Conservation (phyloP, 2,113 vertebrate genomes). For the Columba janthina region DNA sequence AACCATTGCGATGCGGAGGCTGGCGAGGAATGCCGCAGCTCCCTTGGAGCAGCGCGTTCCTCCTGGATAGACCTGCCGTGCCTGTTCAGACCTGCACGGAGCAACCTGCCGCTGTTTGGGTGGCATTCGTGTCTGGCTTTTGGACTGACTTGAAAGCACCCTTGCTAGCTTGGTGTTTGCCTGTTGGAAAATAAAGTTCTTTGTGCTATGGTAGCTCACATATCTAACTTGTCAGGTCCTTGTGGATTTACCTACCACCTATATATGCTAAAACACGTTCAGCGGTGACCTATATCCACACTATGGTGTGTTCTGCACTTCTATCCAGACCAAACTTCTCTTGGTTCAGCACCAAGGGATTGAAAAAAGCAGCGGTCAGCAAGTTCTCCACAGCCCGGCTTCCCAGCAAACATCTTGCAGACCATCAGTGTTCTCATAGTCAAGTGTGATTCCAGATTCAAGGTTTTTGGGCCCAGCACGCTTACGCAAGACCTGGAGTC, state of each 20-base stretch:
- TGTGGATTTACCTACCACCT: neutral
- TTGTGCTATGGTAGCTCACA: neutral
- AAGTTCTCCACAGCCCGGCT: neutral
- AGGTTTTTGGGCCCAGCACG: neutral
- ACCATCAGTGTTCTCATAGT: rapidly evolving
- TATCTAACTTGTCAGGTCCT: neutral
- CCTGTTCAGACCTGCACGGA: conserved; percentile 8
- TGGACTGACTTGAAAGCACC: conserved; percentile 34
- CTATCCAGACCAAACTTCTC: neutral
- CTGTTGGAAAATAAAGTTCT: neutral
- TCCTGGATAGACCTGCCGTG: neutral
- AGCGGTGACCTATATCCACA: rapidly evolving
- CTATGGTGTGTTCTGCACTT: rapidly evolving
- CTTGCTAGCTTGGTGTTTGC: neutral
- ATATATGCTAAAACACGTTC: neutral
- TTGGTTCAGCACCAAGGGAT: neutral
- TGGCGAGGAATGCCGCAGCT: conserved; percentile 34
- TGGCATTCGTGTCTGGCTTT: neutral
- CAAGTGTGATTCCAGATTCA: neutral
- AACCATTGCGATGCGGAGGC: neutral
- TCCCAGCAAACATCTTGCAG: neutral
- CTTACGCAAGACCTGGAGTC: neutral
- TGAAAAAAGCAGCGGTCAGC: neutral
- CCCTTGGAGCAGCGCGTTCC: neutral
- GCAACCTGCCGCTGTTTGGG: neutral